phyloP scores from a whole-genome alignment of 2,797 vertebrate genomes.

The Aphelocoma californica region DNA sequence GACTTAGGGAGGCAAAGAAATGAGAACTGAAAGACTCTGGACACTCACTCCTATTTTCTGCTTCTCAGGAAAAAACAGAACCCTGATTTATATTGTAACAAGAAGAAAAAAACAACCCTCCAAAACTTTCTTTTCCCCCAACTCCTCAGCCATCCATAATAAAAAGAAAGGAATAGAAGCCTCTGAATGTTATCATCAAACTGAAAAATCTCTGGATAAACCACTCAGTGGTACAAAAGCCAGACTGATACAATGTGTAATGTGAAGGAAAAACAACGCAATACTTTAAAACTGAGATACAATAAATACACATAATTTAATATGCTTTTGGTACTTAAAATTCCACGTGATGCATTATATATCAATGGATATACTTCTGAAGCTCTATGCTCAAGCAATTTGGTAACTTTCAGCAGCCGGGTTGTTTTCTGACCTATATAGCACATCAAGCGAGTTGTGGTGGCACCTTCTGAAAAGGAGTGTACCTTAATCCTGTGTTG shows the following conservation, averaged over 20 bases:
- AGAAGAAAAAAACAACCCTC: background rate
- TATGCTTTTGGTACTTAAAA: background rate
- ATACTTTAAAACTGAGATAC: background rate
- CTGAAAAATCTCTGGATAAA: background rate
- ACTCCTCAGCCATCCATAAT: background rate
- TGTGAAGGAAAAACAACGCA: background rate
- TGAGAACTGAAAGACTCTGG: background rate
- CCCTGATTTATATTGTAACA: background rate
- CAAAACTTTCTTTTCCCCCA: background rate
- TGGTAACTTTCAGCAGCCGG: background rate
- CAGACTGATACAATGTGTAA: background rate
- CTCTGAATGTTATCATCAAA: background rate
- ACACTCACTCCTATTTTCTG: background rate
- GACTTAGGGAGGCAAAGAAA: background rate
- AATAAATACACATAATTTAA: background rate
- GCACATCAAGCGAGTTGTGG: background rate
- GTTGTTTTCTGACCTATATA: background rate
- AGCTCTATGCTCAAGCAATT: background rate
- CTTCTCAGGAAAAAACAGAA: background rate
- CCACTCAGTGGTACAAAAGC: background rate
- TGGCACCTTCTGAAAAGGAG: background rate
- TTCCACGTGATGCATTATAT: background rate
- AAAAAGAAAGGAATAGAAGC: background rate
- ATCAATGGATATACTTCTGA: background rate
- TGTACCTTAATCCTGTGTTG: background rate